Conservation (phyloP, 2,113 vertebrate genomes). For the Corynorhinus townsendii region DNA sequence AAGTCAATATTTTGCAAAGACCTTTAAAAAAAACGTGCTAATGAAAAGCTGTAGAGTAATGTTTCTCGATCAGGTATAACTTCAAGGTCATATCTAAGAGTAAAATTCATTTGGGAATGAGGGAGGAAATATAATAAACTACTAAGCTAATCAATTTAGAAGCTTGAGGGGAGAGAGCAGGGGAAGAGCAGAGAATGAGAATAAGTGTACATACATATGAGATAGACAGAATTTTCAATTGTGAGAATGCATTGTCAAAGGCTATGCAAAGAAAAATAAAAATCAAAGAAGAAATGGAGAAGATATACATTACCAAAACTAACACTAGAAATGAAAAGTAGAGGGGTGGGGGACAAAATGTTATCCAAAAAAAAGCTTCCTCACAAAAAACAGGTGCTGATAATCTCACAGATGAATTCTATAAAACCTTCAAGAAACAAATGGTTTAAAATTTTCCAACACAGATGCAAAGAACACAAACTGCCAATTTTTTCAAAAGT, state of each 20-base stretch:
- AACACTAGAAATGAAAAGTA: background rate
- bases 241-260: background rate
- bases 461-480: background rate
- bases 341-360: background rate
- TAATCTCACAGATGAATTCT: background rate
- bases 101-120: background rate
- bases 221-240: background rate
- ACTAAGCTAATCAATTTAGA: background rate
- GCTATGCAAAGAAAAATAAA: background rate
- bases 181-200: background rate
- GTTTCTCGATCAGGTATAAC: background rate
- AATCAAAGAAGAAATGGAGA: background rate
- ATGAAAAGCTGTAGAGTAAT: background rate
- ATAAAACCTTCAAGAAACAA: background rate
- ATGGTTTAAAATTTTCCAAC: background rate
- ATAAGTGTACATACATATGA: background rate
- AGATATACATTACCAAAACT: background rate
- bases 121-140: background rate
- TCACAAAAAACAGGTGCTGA: background rate
- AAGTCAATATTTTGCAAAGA: background rate
- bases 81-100: background rate
- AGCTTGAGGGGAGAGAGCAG: background rate
- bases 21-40: background rate
- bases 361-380: background rate
- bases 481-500: background rate